A percentile compares a stretch with the other conserved stretches of the same genome.
phyloP scores from a whole-genome alignment of 2,113 vertebrate species.

The Cephalopterus ornatus region DNA sequence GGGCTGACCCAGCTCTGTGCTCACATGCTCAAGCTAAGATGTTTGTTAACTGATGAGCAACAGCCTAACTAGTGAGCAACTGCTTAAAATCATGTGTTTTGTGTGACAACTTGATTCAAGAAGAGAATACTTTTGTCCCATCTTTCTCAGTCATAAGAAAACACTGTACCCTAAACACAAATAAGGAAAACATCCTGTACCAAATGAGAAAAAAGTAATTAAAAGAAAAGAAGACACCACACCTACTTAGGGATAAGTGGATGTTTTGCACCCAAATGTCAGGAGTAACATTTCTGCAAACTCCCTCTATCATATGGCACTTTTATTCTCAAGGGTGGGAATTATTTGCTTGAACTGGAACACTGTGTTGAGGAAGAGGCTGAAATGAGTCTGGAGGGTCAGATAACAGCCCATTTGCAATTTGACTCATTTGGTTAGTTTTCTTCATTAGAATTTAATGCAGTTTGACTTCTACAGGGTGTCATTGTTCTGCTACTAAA shows the following conservation, averaged over 20 bases:
- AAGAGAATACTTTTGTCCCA: neutral
- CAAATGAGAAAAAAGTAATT: neutral
- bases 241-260: neutral
- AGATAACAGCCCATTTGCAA: neutral
- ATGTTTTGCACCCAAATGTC: neutral
- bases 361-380: neutral
- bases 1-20: neutral
- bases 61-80: neutral
- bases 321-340: neutral
- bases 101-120: neutral
- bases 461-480: neutral
- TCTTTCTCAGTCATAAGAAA: neutral
- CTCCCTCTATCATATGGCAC: neutral
- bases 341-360: neutral
- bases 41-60: neutral
- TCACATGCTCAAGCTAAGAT: neutral
- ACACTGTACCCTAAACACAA: neutral
- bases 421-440: neutral
- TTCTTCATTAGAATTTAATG: conserved; percentile 6
- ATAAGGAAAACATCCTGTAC: neutral
- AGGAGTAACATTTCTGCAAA: neutral
- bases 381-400: neutral
- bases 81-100: neutral
- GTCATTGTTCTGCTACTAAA: conserved; percentile 22
- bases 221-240: neutral